These are phyloP conservation scores for Lota lota DNA, from an alignment of 2,113 vertebrate genomes.

Conservation along the genomic window DNA sequence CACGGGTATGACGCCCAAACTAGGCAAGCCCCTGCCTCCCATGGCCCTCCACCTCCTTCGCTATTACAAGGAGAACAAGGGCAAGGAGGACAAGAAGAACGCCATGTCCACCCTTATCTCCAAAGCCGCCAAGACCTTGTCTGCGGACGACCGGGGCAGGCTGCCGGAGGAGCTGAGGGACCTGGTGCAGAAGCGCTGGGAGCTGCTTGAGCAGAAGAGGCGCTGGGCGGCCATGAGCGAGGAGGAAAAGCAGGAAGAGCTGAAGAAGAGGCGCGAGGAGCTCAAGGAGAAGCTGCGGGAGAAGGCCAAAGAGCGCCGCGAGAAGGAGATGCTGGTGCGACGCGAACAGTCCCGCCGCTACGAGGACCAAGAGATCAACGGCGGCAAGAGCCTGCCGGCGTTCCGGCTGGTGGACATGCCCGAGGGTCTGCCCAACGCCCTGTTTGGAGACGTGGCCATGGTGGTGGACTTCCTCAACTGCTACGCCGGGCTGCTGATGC, in stretches of 20 bases:
- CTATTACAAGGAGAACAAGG: conserved; percentile 94
- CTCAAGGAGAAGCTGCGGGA: conserved; percentile 86
- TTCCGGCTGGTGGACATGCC: conserved; percentile 94
- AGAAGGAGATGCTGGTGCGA: conserved; percentile 86
- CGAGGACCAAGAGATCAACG: conserved; percentile 90
- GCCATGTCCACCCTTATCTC: conserved; percentile 87
- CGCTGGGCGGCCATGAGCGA: conserved; percentile 91
- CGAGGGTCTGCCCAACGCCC: conserved; percentile 89
- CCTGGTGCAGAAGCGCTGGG: conserved; percentile 89
- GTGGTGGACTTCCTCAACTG: conserved; percentile 92
- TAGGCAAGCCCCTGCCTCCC: conserved; percentile 87
- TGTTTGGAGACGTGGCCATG: conserved; percentile 94
- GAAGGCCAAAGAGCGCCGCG: conserved; percentile 86
- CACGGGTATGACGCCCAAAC: conserved; percentile 77
- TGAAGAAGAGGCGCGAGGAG: conserved; percentile 86
- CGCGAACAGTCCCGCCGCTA: conserved; percentile 87
- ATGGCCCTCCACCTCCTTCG: conserved; percentile 91
- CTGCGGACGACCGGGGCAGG: conserved; percentile 82
- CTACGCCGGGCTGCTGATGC: conserved; percentile 87
- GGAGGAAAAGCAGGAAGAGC: conserved; percentile 85
- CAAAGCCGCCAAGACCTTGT: conserved; percentile 88
- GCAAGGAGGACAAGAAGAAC: conserved; percentile 88
- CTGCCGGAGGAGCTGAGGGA: conserved; percentile 86
- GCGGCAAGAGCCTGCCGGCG: conserved; percentile 79
- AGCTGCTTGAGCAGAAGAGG: conserved; percentile 87